Evolutionary conservation across 92 coral and sea anemone genomes (phyloP), one percentile per base, ranked within the genome.

Genomic region (Palythoa grandiflora): DNA sequence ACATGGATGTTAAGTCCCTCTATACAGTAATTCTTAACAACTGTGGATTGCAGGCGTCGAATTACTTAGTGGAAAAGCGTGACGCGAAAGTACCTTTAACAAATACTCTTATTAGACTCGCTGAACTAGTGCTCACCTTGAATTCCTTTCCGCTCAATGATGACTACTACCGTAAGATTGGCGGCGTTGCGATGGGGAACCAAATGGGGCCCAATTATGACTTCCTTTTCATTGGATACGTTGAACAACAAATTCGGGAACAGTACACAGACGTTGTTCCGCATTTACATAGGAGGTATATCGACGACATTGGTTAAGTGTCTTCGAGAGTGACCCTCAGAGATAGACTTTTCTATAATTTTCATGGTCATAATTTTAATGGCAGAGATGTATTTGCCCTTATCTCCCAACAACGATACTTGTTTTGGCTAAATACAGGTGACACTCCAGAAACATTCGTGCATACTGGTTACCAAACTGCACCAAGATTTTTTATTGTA

Each of bases 51-150:
- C 38, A 50, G 12, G 76, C 87, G 2, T 38, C 68, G 1, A 68
- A 44, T 20, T 83, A 66, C 78, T 83, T 68, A 38, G 44, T 83
- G 6, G 61, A 83, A 9, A n/a, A 11, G 11, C 53, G 44, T 5
- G 7, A 48, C 39, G 44, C 48, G 66, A 10, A 84, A 60, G n/a
- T 53, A 35, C 37, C 55, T 6, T n/a, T n/a, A 47, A 83, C 79
- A 2, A 3, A 19, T 83, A 70, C 75, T 6, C 59, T 83, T 36
- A 28, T 83, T 37, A 77, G 87, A 1, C 68, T 83, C 16, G 78
- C 87, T 40, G 87, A 83, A 9, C 59, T 83, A 13, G 87, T 83
- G 16, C 87, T 83, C 87, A 83, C 87, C 17, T 39, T 83, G 59
- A 83, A 83, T 57, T 13, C 35, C 17, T 83, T 83, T 50, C 4